A percentile compares a stretch with the other conserved stretches of the same genome.
phyloP scores from a whole-genome alignment of 2,797 vertebrate genomes.

The Momotus momota region DNA sequence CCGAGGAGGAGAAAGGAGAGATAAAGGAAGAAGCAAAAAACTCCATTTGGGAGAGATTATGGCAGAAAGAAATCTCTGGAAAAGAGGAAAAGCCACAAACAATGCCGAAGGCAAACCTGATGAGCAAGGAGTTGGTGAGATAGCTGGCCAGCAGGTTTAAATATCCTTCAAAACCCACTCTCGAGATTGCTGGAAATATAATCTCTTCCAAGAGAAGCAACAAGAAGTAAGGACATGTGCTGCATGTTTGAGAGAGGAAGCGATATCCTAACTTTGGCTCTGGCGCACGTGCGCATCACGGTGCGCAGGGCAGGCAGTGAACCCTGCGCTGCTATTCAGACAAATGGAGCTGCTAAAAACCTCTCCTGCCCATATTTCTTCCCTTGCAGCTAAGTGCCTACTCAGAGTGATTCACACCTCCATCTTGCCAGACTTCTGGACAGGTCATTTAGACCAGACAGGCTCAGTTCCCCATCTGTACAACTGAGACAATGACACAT shows the following conservation, averaged over 20 bases:
- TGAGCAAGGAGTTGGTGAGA: background rate
- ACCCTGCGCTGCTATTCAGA: background rate
- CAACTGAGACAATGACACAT: background rate
- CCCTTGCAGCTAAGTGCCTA: background rate
- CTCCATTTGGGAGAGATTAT: background rate
- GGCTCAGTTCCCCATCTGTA: background rate
- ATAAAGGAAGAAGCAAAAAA: background rate
- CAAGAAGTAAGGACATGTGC: background rate
- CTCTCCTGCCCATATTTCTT: background rate
- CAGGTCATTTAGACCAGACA: background rate
- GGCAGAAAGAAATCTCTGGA: background rate
- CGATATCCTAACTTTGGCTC: background rate
- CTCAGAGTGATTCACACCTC: background rate
- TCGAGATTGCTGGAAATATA: slow-evolving; percentile 15
- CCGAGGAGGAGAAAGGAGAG: background rate
- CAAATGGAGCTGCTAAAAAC: background rate
- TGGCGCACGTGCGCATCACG: rapidly evolving
- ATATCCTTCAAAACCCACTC: background rate
- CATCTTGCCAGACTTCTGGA: background rate
- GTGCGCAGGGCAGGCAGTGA: background rate
- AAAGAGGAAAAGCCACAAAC: background rate
- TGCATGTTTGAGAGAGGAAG: background rate
- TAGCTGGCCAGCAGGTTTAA: background rate
- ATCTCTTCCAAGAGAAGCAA: background rate
- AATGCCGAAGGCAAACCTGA: background rate